Conservation (phyloP, 1,140 invertebrate species). For the Yoshiicerus persimilis region DNA sequence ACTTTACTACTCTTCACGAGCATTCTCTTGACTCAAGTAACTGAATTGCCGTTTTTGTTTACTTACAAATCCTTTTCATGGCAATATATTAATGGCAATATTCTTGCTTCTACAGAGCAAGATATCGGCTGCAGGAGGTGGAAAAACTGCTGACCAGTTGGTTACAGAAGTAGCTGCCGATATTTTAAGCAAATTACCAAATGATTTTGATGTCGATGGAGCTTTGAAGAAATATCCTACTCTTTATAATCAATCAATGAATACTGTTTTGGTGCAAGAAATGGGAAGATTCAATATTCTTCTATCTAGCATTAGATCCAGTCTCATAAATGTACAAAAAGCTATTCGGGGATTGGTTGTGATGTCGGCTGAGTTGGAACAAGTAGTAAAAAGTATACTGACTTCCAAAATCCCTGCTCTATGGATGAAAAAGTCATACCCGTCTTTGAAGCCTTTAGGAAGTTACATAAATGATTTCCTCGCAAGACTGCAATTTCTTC, state of each 20-base stretch:
- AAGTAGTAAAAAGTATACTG: slow-evolving; percentile 79
- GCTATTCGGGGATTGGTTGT: slow-evolving; percentile 80
- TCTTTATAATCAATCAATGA: slow-evolving; percentile 82
- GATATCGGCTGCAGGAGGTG: slow-evolving; percentile 56
- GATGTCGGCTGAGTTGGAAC: slow-evolving; percentile 84
- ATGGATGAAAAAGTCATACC: slow-evolving; percentile 86
- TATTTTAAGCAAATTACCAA: slow-evolving; percentile 71
- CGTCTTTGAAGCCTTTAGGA: slow-evolving; percentile 87
- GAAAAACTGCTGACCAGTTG: slow-evolving; percentile 66
- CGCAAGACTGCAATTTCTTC: slow-evolving; percentile 74
- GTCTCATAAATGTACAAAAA: slow-evolving; percentile 77
- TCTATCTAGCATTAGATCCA: slow-evolving; percentile 69
- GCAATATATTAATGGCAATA: not conserved
- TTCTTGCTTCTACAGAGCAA: slow-evolving; percentile 49
- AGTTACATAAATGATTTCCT: slow-evolving; percentile 88
- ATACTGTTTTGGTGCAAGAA: slow-evolving; percentile 90
- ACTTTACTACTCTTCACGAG: slow-evolving; percentile 76
- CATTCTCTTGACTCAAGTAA: slow-evolving; percentile 80
- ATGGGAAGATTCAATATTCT: slow-evolving; percentile 87
- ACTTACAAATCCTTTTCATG: not conserved
- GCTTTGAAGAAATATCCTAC: slow-evolving; percentile 75
- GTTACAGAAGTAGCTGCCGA: slow-evolving; percentile 70
- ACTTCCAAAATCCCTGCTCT: slow-evolving; percentile 77
- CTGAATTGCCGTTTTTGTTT: not conserved
- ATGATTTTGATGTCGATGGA: slow-evolving; percentile 68